phyloP scores from a whole-genome alignment of 2,113 vertebrate species.

The Pelecanus crispus region DNA sequence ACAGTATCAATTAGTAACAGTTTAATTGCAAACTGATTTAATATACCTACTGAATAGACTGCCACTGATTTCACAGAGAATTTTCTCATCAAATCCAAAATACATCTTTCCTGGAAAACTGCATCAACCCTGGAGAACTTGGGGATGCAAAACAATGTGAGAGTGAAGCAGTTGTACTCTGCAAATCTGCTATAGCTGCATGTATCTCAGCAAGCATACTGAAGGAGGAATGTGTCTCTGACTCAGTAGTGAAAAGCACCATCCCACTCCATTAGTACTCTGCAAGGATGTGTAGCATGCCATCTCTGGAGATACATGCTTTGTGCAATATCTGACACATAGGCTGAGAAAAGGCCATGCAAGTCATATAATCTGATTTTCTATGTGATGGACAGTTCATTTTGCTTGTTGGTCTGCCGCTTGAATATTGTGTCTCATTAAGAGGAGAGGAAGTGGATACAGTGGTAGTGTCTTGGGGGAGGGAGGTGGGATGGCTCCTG shows the following conservation, averaged over 20 bases:
- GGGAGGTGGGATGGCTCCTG: not conserved
- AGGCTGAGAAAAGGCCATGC: not conserved
- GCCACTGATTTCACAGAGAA: not conserved
- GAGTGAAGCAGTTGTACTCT: not conserved
- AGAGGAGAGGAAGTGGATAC: not conserved
- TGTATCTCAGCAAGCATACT: not conserved
- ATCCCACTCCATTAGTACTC: not conserved
- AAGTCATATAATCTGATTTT: not conserved
- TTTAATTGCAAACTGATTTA: not conserved
- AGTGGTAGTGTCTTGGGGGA: not conserved
- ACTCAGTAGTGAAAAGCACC: not conserved
- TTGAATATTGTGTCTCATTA: not conserved
- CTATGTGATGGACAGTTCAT: not conserved
- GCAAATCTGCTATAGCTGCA: not conserved
- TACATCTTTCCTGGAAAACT: accelerated
- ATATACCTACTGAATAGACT: not conserved
- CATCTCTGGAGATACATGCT: not conserved
- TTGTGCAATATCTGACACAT: not conserved
- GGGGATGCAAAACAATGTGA: not conserved
- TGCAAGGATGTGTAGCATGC: not conserved
- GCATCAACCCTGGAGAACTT: not conserved
- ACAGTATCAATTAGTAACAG: not conserved
- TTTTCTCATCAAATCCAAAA: not conserved
- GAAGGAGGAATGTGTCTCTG: not conserved
- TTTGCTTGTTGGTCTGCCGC: not conserved